Evolutionary conservation across 2,888 invertebrate species (phyloP).

Genomic region (Alviniconcha strummeri): DNA sequence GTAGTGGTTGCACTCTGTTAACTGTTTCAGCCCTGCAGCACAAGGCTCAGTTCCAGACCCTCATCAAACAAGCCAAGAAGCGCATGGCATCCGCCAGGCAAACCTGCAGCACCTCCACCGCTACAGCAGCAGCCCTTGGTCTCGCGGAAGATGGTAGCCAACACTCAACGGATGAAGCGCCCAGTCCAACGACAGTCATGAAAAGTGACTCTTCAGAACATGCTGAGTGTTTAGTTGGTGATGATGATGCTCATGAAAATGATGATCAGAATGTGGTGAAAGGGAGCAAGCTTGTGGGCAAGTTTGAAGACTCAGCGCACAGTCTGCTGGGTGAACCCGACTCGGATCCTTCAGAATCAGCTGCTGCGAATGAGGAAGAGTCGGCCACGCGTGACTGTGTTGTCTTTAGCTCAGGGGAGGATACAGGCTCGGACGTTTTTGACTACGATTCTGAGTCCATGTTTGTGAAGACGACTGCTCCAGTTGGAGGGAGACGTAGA

Average conservation of each 20-base stretch:
- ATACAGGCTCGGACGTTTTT: slow-evolving; percentile 1
- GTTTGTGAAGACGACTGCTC: neutral
- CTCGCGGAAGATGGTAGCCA: neutral
- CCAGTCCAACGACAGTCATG: neutral
- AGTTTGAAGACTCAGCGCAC: no score
- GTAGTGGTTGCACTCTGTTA: no score
- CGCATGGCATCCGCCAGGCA: slow-evolving; percentile 22
- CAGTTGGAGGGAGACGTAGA: neutral
- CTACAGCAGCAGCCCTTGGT: neutral
- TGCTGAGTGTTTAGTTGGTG: neutral
- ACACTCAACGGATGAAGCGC: no score
- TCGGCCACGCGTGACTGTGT: no score
- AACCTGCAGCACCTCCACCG: neutral
- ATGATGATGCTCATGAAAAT: neutral
- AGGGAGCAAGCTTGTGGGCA: no score
- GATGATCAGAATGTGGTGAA: neutral
- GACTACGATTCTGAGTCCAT: neutral
- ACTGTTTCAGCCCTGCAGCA: slow-evolving; percentile 33
- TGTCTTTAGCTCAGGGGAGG: neutral
- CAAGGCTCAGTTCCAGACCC: slow-evolving; percentile 38
- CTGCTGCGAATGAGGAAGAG: no score
- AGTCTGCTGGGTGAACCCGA: no score
- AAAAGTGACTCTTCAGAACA: no score
- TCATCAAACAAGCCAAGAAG: slow-evolving; percentile 33
- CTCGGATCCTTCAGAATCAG: no score